Conservation (phyloP, 2,113 vertebrate genomes). For the Aegypius monachus region DNA sequence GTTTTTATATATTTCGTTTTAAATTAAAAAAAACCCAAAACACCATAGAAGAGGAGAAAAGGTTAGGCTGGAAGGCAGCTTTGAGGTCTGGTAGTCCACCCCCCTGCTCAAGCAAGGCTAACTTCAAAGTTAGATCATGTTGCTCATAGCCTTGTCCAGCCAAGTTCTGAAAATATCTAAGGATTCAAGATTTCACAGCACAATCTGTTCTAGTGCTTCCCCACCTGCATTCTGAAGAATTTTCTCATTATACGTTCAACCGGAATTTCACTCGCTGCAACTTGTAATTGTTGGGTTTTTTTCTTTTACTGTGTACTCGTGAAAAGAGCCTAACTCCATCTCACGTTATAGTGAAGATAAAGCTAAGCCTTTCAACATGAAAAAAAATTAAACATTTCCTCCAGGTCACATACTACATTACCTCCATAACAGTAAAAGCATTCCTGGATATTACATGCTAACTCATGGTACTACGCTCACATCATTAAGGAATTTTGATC, state of each 20-base stretch:
- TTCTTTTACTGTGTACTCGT: neutral
- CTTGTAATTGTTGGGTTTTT: neutral
- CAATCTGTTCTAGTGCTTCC: neutral
- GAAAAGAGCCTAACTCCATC: neutral
- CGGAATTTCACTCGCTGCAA: neutral
- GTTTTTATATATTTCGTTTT: neutral
- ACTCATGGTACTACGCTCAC: neutral
- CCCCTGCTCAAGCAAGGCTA: neutral
- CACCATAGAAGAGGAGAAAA: neutral
- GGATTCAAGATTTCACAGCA: neutral
- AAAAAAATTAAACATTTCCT: neutral
- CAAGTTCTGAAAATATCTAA: neutral
- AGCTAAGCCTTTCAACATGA: neutral
- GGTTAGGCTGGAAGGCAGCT: neutral
- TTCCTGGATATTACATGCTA: neutral
- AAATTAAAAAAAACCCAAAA: neutral
- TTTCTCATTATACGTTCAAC: neutral
- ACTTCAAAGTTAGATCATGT: neutral
- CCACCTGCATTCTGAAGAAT: neutral
- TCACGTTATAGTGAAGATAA: neutral
- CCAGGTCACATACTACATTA: neutral
- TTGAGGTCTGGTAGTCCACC: neutral
- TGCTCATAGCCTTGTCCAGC: neutral
- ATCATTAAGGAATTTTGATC: neutral
- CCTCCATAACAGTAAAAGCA: neutral